phyloP scores from a whole-genome alignment of 2,888 invertebrate species.

The Diarsia brunnea region DNA sequence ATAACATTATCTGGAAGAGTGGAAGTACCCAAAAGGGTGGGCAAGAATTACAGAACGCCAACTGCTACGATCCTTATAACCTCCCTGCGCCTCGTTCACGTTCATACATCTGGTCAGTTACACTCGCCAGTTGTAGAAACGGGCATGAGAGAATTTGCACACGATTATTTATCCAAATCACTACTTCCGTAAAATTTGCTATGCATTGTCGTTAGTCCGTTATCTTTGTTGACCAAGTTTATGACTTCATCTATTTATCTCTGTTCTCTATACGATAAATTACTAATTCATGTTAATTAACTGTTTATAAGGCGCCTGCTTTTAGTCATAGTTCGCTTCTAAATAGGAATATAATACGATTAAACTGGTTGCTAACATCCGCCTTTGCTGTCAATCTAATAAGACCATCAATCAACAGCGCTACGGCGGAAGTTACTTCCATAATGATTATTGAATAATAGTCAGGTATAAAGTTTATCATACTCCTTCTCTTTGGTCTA shows the following conservation, averaged over 20 bases:
- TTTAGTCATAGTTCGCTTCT: conserved; percentile 12
- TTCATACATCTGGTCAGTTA: no score
- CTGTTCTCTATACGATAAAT: background rate
- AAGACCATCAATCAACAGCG: conserved; percentile 18
- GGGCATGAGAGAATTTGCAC: background rate
- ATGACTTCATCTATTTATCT: conserved; percentile 15
- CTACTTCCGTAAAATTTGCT: background rate
- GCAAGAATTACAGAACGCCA: background rate
- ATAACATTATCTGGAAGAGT: no score
- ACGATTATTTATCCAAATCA: background rate
- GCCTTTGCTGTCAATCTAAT: conserved; percentile 12
- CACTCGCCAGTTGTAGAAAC: no score
- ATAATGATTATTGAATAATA: conserved; percentile 17
- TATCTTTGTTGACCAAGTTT: background rate
- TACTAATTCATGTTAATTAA: conserved; percentile 5
- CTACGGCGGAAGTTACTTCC: conserved; percentile 38
- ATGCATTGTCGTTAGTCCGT: background rate
- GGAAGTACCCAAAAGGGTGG: no score
- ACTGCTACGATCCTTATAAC: background rate
- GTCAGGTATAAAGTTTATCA: conserved; percentile 5
- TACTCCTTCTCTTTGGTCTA: no score
- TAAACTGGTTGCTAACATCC: conserved; percentile 7
- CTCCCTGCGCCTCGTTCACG: no score
- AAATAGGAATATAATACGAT: conserved; percentile 11
- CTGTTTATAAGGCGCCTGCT: background rate